These are phyloP conservation scores for Peromyscus eremicus DNA, from an alignment of 2,797 vertebrate genomes.

Conservation along the genomic window DNA sequence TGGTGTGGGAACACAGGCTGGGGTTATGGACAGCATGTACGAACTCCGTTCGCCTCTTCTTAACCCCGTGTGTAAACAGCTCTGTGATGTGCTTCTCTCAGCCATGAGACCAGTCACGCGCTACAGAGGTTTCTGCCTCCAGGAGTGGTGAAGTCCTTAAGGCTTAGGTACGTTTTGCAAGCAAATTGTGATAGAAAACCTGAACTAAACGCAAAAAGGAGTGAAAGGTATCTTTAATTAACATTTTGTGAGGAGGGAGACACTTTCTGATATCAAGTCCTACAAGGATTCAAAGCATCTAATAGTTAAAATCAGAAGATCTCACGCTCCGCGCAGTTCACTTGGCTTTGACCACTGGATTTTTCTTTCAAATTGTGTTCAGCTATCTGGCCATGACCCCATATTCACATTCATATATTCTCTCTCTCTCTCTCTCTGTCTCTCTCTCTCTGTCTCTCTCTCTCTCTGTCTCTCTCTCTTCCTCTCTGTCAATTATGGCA, in stretches of 20 bases:
- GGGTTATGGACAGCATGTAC: neutral
- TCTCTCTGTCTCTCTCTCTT: neutral
- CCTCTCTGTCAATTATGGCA: neutral
- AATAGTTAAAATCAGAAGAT: neutral
- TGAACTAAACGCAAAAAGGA: neutral
- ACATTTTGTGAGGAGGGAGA: neutral
- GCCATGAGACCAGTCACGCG: neutral
- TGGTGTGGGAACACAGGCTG: neutral
- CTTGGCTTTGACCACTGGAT: neutral
- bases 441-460: neutral
- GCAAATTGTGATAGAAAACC: slow-evolving; percentile 37
- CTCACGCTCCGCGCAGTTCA: rapidly evolving
- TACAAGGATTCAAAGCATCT: neutral
- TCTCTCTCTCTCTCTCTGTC: neutral
- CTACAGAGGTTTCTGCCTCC: slow-evolving; percentile 22
- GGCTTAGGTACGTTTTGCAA: slow-evolving; percentile 1
- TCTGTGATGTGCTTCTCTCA: neutral
- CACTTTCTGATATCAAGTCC: neutral
- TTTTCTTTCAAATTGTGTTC: neutral
- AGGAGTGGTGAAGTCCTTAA: neutral
- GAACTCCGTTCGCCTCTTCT: neutral
- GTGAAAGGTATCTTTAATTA: neutral
- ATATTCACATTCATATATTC: neutral
- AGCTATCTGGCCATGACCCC: neutral
- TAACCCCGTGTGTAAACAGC: neutral